phyloP scores from a whole-genome alignment of 2,113 vertebrate genomes.

The Chloebia gouldiae region DNA sequence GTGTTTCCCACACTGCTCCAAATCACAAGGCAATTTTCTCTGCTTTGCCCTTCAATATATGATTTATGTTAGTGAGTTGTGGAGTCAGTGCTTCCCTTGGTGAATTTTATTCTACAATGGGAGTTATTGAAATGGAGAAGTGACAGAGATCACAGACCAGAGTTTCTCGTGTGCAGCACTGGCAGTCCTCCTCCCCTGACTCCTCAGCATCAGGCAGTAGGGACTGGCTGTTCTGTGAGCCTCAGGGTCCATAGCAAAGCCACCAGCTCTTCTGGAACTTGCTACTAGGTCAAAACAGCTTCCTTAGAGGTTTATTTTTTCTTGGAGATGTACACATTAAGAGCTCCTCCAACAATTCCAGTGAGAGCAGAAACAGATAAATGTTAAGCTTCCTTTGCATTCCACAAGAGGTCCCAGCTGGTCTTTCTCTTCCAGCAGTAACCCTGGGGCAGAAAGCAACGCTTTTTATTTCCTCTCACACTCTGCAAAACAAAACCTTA shows the following conservation, averaged over 20 bases:
- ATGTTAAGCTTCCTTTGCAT: constrained; percentile 52
- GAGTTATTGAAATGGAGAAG: background rate
- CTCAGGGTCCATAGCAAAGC: background rate
- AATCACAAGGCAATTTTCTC: background rate
- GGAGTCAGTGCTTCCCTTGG: background rate
- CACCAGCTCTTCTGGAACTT: background rate
- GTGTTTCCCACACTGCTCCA: background rate
- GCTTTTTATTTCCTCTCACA: constrained; percentile 35
- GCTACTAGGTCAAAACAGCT: background rate
- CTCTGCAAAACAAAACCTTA: background rate
- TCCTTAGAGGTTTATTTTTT: background rate
- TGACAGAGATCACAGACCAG: background rate
- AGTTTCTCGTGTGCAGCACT: background rate
- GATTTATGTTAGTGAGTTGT: background rate
- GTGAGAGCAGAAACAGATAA: background rate
- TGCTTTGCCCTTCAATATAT: background rate
- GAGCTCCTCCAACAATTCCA: background rate
- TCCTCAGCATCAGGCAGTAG: background rate
- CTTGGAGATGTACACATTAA: background rate
- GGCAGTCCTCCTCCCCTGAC: background rate
- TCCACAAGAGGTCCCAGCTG: constrained; percentile 64
- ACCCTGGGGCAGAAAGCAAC: constrained; percentile 19
- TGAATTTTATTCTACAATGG: background rate
- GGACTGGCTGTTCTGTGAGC: background rate
- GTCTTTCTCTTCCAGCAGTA: constrained; percentile 44